Percentiles rank a stretch among this genome's conserved stretches.
Conservation (phyloP, 2,888 invertebrate genomes). For the Cerastis leucographa region DNA sequence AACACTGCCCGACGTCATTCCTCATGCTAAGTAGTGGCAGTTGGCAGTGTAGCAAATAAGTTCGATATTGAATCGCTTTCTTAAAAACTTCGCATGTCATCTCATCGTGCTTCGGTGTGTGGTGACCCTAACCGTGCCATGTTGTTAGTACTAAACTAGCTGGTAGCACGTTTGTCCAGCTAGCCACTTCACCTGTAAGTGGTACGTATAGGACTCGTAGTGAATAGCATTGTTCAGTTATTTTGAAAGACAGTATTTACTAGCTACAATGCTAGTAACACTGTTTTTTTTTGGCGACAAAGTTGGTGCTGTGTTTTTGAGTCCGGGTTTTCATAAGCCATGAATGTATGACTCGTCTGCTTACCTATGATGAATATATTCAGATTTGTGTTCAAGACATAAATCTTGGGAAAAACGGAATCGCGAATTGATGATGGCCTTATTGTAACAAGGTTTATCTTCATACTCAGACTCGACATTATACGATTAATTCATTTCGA, state of each 20-base stretch:
- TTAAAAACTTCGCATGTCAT: neutral
- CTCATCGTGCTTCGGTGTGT: neutral
- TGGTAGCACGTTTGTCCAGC: slow-evolving; percentile 30
- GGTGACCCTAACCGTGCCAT: neutral
- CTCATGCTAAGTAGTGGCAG: neutral
- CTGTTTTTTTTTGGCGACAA: neutral
- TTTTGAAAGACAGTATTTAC: slow-evolving; percentile 16
- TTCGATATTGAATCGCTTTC: neutral
- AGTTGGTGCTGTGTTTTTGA: neutral
- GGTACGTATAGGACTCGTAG: slow-evolving; percentile 34
- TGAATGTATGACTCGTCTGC: neutral
- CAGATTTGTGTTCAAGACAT: neutral
- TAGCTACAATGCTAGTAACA: neutral
- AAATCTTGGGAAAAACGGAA: neutral
- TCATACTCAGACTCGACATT: neutral
- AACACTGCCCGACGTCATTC: neutral
- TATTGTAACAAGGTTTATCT: neutral
- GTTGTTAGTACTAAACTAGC: slow-evolving; percentile 8
- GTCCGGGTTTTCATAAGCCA: neutral
- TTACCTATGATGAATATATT: neutral
- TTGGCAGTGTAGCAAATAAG: neutral
- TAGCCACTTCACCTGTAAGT: slow-evolving; percentile 41
- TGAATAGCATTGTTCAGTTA: slow-evolving; percentile 29
- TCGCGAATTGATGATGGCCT: neutral
- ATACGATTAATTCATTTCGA: neutral